These are phyloP conservation scores for Lottia scabra DNA, from an alignment of 2,888 invertebrate genomes.

Conservation along the genomic window DNA sequence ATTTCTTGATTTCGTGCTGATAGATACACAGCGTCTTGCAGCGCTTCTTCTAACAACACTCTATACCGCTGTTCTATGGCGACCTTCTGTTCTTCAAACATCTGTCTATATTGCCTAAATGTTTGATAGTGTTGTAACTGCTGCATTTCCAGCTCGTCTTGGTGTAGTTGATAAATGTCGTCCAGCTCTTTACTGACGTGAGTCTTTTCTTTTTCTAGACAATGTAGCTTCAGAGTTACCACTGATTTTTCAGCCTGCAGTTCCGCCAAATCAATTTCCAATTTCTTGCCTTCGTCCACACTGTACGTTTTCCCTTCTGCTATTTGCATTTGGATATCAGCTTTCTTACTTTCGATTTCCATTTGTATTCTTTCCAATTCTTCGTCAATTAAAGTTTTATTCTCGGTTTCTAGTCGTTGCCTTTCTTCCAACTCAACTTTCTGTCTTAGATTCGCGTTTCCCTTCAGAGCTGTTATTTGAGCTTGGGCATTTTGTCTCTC, in stretches of 20 bases:
- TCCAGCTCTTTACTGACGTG: slow-evolving; percentile 50
- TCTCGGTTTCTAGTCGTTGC: slow-evolving; percentile 50
- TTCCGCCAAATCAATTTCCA: slow-evolving; percentile 59
- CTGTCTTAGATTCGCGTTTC: slow-evolving; percentile 61
- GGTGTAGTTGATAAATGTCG: slow-evolving; percentile 57
- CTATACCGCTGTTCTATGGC: slow-evolving; percentile 64
- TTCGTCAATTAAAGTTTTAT: slow-evolving; percentile 56
- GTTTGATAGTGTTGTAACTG: slow-evolving; percentile 66
- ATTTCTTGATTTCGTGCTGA: slow-evolving; percentile 62
- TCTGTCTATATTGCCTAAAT: slow-evolving; percentile 63
- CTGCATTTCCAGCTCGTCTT: slow-evolving; percentile 62
- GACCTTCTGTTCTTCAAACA: slow-evolving; percentile 66
- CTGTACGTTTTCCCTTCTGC: slow-evolving; percentile 58
- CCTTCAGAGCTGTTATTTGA: slow-evolving; percentile 55
- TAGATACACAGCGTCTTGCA: slow-evolving; percentile 65
- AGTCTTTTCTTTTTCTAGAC: slow-evolving; percentile 59
- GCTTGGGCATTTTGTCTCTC: slow-evolving; percentile 60
- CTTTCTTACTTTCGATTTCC: slow-evolving; percentile 59
- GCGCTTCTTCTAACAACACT: slow-evolving; percentile 59
- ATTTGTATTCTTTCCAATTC: slow-evolving; percentile 59
- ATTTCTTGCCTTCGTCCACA: slow-evolving; percentile 51
- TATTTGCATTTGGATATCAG: slow-evolving; percentile 58
- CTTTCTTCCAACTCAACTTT: slow-evolving; percentile 62
- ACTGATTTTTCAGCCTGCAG: slow-evolving; percentile 58
- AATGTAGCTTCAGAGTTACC: slow-evolving; percentile 56